Conservation (phyloP, 2,113 vertebrate species). For the Holacanthus passer region DNA sequence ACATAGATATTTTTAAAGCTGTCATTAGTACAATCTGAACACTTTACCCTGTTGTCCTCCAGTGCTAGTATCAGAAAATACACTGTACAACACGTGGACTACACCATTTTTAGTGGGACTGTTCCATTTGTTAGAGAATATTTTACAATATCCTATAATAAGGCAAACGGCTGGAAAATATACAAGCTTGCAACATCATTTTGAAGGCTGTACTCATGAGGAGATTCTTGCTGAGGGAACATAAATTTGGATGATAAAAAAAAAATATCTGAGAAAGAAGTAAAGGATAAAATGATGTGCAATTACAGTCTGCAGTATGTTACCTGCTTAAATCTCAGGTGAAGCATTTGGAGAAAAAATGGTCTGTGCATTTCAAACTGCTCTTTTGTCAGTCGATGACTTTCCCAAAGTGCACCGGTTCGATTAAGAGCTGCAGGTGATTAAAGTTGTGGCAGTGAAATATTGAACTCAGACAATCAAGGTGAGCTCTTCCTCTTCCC, state of each 20-base stretch:
- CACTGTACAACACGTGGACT: no score
- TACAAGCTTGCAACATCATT: not conserved
- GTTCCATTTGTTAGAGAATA: no score
- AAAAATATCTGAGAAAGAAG: not conserved
- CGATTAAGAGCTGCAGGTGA: not conserved
- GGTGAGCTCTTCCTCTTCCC: not conserved
- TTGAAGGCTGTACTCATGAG: not conserved
- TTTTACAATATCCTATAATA: no score
- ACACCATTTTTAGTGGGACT: no score
- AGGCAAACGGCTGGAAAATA: no score
- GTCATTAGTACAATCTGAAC: no score
- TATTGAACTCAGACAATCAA: not conserved
- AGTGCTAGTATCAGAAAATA: no score
- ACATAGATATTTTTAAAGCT: no score
- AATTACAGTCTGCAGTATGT: not conserved
- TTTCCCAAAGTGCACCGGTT: not conserved
- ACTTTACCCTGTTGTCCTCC: no score
- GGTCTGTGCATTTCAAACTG: not conserved
- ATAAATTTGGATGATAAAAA: not conserved
- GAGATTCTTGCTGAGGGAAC: not conserved
- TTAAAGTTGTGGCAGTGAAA: constrained; percentile 5
- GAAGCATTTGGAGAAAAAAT: not conserved
- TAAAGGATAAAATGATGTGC: not conserved
- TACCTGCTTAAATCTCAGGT: not conserved
- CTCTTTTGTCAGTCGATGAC: not conserved